A percentile compares a stretch with the other conserved stretches of the same genome.
Conservation (phyloP, 1,140 invertebrate species). For the Lysiphlebus fabarum region DNA sequence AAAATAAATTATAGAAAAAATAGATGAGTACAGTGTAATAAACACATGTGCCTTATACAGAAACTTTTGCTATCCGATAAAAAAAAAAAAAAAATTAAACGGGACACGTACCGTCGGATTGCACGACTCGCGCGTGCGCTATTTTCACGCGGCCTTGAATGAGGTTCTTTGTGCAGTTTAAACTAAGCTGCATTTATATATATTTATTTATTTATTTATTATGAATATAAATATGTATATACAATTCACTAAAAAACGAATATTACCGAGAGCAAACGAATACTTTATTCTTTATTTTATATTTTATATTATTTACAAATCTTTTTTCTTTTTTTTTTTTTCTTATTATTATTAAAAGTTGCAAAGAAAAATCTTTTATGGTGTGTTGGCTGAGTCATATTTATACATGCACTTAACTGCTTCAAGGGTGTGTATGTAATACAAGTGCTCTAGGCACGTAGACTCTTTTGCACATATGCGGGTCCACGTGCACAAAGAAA, state of each 20-base stretch:
- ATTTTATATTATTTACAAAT: too few species aligned
- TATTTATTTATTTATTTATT: too few species aligned
- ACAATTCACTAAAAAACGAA: too few species aligned
- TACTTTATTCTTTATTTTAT: too few species aligned
- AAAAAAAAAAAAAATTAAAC: slow-evolving; percentile 4
- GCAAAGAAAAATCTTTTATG: too few species aligned
- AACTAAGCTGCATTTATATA: slow-evolving; percentile 11
- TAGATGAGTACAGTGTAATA: slow-evolving; percentile 8
- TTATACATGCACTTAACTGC: slow-evolving; percentile 17
- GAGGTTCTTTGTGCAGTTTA: slow-evolving; percentile 51
- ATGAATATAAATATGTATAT: too few species aligned
- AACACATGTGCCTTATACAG: slow-evolving; percentile 28
- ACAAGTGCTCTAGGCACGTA: slow-evolving; percentile 28
- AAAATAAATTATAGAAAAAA: too few species aligned
- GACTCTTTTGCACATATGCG: slow-evolving; percentile 38
- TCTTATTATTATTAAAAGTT: too few species aligned
- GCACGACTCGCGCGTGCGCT: slow-evolving; percentile 34
- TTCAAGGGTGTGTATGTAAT: slow-evolving; percentile 24
- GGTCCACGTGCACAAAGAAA: slow-evolving; percentile 46
- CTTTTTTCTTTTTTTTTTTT: too few species aligned
- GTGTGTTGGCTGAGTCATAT: background rate
- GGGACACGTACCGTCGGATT: slow-evolving; percentile 40
- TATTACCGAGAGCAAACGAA: too few species aligned
- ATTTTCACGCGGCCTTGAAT: slow-evolving; percentile 48
- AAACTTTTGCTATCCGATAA: slow-evolving; percentile 8